These are phyloP conservation scores for Hypomesus transpacificus DNA, from an alignment of 2,113 vertebrate genomes.

Conservation along the genomic window DNA sequence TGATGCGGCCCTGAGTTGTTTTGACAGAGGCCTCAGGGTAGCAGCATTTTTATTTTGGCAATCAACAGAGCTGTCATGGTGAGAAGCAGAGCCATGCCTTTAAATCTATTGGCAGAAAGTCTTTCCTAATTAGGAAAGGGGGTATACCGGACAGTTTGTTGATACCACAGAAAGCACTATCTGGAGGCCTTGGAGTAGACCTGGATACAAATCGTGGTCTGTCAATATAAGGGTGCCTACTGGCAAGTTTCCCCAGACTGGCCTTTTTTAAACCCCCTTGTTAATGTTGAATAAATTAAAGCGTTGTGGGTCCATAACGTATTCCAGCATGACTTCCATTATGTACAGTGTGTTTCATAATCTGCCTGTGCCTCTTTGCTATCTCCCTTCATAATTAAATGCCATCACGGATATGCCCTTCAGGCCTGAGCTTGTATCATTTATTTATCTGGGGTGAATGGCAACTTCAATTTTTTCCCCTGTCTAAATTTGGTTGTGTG, in stretches of 20 bases:
- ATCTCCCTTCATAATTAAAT: constrained; percentile 71
- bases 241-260: constrained; percentile 39
- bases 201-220: constrained; percentile 46
- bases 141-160: constrained; percentile 26
- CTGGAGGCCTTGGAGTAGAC: constrained; percentile 34
- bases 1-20: not conserved
- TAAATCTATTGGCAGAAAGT: constrained; percentile 23
- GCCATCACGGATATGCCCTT: constrained; percentile 65
- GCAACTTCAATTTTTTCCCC: constrained; percentile 36
- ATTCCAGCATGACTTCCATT: constrained; percentile 44
- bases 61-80: constrained; percentile 1
- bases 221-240: constrained; percentile 45
- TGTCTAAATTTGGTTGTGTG: constrained; percentile 44
- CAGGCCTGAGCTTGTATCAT: constrained; percentile 65
- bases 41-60: not conserved
- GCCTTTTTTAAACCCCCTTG: constrained; percentile 40
- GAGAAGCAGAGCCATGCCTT: constrained; percentile 9
- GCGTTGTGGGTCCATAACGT: constrained; percentile 54
- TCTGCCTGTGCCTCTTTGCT: constrained; percentile 47
- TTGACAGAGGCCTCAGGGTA: constrained; percentile 13
- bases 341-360: constrained; percentile 59
- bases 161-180: constrained; percentile 32
- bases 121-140: constrained; percentile 42
- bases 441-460: constrained; percentile 64
- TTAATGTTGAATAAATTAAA: constrained; percentile 61